Percentiles rank a stretch among this genome's conserved stretches.
phyloP scores from a whole-genome alignment of 35 echinoderm and acorn worm genomes.

The Strongylocentrotus purpuratus region DNA sequence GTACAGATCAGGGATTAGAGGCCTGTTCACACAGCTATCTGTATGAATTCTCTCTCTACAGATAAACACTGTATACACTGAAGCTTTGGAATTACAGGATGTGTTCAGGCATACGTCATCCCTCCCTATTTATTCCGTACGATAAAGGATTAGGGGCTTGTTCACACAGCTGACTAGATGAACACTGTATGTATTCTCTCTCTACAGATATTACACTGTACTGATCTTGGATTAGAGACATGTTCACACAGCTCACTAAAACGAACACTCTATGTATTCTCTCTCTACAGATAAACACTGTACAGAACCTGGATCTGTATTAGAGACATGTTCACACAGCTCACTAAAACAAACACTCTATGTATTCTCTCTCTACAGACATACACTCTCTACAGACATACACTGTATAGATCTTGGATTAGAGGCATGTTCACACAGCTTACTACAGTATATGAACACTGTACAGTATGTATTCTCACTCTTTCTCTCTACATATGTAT shows the following conservation, averaged over 20 bases:
- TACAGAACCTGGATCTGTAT: too few relatives aligned
- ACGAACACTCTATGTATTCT: too few relatives aligned
- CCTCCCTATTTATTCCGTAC: background rate
- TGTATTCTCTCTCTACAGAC: background rate
- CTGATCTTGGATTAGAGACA: background rate
- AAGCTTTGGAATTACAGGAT: background rate
- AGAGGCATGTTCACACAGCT: background rate
- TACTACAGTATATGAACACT: background rate
- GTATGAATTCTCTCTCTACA: too few relatives aligned
- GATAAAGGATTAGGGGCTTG: background rate
- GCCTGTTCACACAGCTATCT: too few relatives aligned
- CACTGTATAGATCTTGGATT: background rate
- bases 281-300: too few relatives aligned
- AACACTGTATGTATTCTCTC: background rate
- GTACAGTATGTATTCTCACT: too few relatives aligned
- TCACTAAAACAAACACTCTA: too few relatives aligned
- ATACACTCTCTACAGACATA: too few relatives aligned
- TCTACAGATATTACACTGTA: background rate
- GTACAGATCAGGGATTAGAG: background rate
- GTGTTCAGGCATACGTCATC: background rate
- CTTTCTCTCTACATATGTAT: too few relatives aligned
- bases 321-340: too few relatives aligned
- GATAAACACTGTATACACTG: background rate
- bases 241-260: background rate
- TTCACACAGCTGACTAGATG: background rate